phyloP scores from a whole-genome alignment of 1,140 invertebrate species.

The Hesperophylax magnus region DNA sequence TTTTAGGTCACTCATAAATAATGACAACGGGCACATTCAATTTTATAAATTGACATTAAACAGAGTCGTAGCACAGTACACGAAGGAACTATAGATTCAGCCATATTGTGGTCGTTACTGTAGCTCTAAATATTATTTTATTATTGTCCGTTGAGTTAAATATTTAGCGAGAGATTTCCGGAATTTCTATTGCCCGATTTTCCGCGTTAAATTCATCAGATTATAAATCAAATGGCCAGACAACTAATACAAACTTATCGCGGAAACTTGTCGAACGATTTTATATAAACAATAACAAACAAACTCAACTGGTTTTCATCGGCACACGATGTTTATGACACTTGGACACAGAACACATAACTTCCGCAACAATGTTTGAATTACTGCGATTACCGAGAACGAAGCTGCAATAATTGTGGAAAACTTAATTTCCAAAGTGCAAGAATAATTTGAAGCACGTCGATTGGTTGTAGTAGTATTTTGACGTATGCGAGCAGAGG shows the following conservation, averaged over 20 bases:
- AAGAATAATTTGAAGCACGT: slow-evolving; percentile 1
- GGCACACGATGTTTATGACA: slow-evolving; percentile 17
- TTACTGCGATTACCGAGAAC: background rate
- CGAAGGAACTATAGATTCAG: background rate
- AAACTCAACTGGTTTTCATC: slow-evolving; percentile 18
- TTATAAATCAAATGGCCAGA: background rate
- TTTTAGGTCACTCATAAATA: slow-evolving; percentile 35
- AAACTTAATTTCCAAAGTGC: too few relatives aligned
- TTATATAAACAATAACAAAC: slow-evolving; percentile 32
- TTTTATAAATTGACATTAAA: slow-evolving; percentile 33
- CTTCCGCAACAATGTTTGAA: background rate
- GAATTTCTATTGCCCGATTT: too few relatives aligned
- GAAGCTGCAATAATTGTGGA: too few relatives aligned
- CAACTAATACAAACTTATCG: background rate
- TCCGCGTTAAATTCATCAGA: too few relatives aligned
- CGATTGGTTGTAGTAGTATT: slow-evolving; percentile 15
- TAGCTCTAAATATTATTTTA: background rate
- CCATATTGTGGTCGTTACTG: background rate
- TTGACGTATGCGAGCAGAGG: slow-evolving; percentile 27
- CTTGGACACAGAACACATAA: slow-evolving; percentile 13
- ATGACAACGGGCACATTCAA: slow-evolving; percentile 8
- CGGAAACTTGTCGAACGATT: background rate
- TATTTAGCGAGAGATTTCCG: too few relatives aligned
- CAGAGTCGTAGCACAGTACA: background rate
- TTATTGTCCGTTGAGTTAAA: too few relatives aligned